Evolutionary conservation across 1,140 invertebrate species (phyloP), one percentile per base, ranked within the genome.

Genomic region (Olivierus martensii): DNA sequence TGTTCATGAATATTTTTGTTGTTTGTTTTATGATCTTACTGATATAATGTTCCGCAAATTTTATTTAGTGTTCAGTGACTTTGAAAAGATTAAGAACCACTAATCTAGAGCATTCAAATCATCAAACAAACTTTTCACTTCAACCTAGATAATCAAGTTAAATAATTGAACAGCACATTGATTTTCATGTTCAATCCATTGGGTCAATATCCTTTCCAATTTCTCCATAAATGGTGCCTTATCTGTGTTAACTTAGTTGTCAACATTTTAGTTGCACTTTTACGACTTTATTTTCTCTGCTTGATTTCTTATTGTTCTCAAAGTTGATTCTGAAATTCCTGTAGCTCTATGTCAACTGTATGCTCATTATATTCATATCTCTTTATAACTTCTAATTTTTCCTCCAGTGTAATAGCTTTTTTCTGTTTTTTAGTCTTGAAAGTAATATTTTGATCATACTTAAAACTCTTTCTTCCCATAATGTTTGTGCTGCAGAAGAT

Each of bases 301-400:
- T 35, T 36, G 46, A 35, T 36, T 48, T 48, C 19, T 48, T 48
- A 48, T 36, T 48, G 46, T 48, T 18, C 46, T 48, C 1, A 48
- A 36, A 48, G 22, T 35, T 48, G 46, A 35, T 48, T 48, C 46
- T 48, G 46, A 48, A n/a, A 48, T 35, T 48, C 21, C 46, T 48
- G 46, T 48, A 11, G 1, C 35, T 35, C 28, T 48, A 35, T 48
- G 46, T 48, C 35, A 5, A 48, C 35, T 7, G 46, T 48, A 14
- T 18, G 46, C 46, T 48, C 46, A 34, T 48, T 34, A 14, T 14
- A 28, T 36, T 48, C 28, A 46, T 46, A 46, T n/a, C 44, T 46
- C 21, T 46, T 46, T 46, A 46, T 46, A 22, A 46, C 17, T 2
- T 46, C 21, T 14, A 46, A 19, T 46, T 46, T 46, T 17, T 46